These are phyloP conservation scores for Elegia similella DNA, from an alignment of 2,888 invertebrate genomes.

Conservation along the genomic window DNA sequence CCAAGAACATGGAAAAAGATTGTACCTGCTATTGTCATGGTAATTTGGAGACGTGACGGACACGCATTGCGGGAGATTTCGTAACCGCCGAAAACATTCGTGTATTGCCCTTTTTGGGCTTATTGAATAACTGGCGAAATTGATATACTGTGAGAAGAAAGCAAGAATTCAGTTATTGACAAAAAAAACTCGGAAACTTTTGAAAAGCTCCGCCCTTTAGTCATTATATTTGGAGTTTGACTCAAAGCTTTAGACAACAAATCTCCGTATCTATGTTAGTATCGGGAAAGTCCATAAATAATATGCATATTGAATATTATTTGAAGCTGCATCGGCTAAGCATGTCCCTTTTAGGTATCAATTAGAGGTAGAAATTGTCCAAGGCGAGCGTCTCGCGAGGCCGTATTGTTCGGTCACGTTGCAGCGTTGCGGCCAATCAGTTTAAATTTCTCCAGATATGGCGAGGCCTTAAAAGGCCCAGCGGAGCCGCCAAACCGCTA, in stretches of 20 bases:
- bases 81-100: constrained; percentile 46
- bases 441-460: constrained; percentile 71
- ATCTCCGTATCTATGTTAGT: neutral
- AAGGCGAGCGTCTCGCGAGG: constrained; percentile 42
- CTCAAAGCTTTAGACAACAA: neutral
- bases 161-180: neutral
- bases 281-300: neutral
- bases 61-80: constrained; percentile 60
- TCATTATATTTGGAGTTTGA: no score
- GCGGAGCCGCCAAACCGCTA: constrained; percentile 56
- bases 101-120: constrained; percentile 28
- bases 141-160: constrained; percentile 25
- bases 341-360: constrained; percentile 64
- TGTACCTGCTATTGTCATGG: constrained; percentile 78
- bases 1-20: constrained; percentile 31
- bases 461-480: constrained; percentile 50
- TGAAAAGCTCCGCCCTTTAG: no score
- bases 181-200: no score
- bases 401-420: constrained; percentile 69
- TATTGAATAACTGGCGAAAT: constrained; percentile 22
- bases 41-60: constrained; percentile 67
- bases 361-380: constrained; percentile 56
- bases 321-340: constrained; percentile 17
- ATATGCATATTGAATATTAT: constrained; percentile 11
- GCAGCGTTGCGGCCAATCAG: constrained; percentile 62